These are phyloP conservation scores for Proisotoma minuta DNA, from an alignment of 2,888 invertebrate species.

Conservation along the genomic window DNA sequence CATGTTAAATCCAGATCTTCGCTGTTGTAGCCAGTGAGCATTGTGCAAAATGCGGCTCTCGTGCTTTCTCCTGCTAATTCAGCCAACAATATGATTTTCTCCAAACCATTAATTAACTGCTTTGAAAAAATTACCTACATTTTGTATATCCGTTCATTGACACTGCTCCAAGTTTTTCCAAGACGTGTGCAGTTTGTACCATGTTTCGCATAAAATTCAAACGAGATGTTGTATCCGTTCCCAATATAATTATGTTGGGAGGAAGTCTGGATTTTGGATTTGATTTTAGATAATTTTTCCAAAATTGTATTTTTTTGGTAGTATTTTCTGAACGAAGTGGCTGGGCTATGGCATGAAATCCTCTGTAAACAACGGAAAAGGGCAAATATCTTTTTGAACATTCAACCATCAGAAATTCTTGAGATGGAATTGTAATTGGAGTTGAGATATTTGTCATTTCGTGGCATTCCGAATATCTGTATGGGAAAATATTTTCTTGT, in stretches of 20 bases:
- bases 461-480: not conserved
- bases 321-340: not conserved
- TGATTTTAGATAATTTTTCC: too few relatives aligned
- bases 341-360: not conserved
- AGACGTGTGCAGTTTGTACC: not conserved
- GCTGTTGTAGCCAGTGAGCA: not conserved
- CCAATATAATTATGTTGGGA: not conserved
- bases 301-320: not conserved
- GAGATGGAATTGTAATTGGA: too few relatives aligned
- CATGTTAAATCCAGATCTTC: not conserved
- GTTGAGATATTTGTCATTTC: too few relatives aligned
- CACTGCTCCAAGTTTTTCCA: not conserved
- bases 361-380: not conserved
- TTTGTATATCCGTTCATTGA: not conserved
- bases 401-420: not conserved
- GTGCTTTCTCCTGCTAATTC: constrained; percentile 12
- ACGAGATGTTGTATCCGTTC: not conserved
- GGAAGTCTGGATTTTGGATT: too few relatives aligned
- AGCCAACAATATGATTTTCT: too few relatives aligned
- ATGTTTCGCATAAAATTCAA: not conserved
- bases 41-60: not conserved
- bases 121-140: too few relatives aligned
- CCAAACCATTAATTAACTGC: too few relatives aligned
- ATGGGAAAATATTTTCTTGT: too few relatives aligned
- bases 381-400: too few relatives aligned